These are phyloP conservation scores for Pomatorhinus ruficollis DNA, from an alignment of 2,113 vertebrate genomes.

Conservation along the genomic window DNA sequence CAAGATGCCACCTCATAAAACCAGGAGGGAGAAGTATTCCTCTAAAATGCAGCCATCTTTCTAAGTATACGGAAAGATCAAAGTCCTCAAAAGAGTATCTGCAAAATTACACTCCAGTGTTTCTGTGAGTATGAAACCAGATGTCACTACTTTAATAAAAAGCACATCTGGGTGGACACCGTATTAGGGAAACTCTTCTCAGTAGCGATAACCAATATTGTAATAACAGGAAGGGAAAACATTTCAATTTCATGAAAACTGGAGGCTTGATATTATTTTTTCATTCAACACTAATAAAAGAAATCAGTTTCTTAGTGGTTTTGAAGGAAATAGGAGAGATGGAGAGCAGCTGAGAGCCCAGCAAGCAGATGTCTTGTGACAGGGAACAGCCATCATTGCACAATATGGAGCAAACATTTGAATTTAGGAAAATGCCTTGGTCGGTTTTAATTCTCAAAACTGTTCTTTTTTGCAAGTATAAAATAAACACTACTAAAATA, in stretches of 20 bases:
- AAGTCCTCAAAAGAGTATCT: background rate
- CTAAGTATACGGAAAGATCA: background rate
- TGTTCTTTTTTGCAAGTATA: background rate
- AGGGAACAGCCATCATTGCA: rapidly evolving
- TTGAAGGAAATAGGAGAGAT: background rate
- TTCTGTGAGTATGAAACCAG: background rate
- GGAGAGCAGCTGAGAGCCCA: background rate
- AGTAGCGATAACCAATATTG: background rate
- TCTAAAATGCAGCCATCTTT: background rate
- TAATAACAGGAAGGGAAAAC: background rate
- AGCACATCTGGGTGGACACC: background rate
- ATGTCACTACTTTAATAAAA: background rate
- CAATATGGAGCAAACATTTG: background rate
- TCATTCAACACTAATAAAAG: background rate
- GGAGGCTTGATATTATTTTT: background rate
- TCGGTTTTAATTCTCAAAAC: background rate
- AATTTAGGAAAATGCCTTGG: background rate
- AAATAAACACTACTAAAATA: background rate
- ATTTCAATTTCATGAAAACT: background rate
- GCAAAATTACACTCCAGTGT: background rate
- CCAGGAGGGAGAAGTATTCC: background rate
- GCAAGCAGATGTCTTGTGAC: background rate
- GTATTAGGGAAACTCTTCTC: background rate
- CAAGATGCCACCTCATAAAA: background rate
- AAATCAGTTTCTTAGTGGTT: background rate